Evolutionary conservation across 2,888 invertebrate genomes (phyloP), one percentile per base, ranked within the genome.

Genomic region (Agonopterix arenella): DNA sequence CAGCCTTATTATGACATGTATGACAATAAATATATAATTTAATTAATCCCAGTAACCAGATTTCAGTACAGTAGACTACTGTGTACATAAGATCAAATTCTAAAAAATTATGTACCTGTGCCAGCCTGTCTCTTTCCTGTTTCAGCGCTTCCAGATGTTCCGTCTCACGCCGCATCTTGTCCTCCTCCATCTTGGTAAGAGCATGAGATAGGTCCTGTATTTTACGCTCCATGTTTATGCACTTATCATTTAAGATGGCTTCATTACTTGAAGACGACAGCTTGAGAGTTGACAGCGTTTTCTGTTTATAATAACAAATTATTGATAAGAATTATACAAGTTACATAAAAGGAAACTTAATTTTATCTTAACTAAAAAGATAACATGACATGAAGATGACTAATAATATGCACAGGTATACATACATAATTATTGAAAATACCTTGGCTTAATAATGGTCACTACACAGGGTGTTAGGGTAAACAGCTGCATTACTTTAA

Each of bases 141-240:
- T 72, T 85, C n/a, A 90, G 55, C 41, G 71, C 57, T 53, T 89
- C 86, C 55, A 81, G 82, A 53, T 68, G 78, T 41, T 89, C 89
- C 9, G 60, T 60, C 57, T 89, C 86, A 58, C 62, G 63, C 53
- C 72, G 73, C 2, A 68, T 56, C 56, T 78, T 86, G 13, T 89
- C 84, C 46, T 89, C 86, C 61, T 89, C 85, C 70, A 85, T 71
- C 67, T 77, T 84, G 2, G 76, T 59, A 10, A 89, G 52, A 10
- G 73, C 63, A 47, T 73, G 71, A 28, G 76, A 75, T 47, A 86
- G 60, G 41, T 90, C 89, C 56, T 80, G 73, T 28, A 89, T 62
- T 59, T 83, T 88, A 38, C 74, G 67, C 54, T 89, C 86, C 60
- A 88, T 68, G 55, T 77, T 81, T 2, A 73, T 62, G 58, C 79